Evolutionary conservation across 1,140 invertebrate species (phyloP), one percentile per base, ranked within the genome.

Genomic region (Cydia fagiglandana): DNA sequence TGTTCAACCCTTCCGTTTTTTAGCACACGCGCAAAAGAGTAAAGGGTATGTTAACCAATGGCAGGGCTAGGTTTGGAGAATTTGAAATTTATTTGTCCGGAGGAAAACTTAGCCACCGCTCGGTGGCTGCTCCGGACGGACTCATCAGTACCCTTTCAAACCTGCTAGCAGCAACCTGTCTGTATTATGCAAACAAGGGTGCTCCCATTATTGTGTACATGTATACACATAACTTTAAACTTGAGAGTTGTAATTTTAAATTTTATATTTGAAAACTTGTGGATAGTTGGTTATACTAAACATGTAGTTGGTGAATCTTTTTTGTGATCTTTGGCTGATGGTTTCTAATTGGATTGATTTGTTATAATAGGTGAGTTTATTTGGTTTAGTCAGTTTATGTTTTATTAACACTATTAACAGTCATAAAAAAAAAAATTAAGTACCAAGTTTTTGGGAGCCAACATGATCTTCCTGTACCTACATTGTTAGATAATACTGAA

Each of bases 11-110:
- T 91, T 90, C 85, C 78, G 38, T 88, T 91, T 90, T 92, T 92
- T 91, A 91, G 89, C 90, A 92, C 90, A 91, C 81, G 90, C 90
- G 89, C 89, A 91, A 89, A 87, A 80, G 86, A 86, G 84, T 89
- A 85, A 80, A 88, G 84, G 81, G 77, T 83, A 79, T 82, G 82
- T 81, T 85, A 81, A 81, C 90, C 90, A 92, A 92, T 92, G 70
- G 82, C 78, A 91, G 78, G 74, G 77, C 82, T 85, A 85, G 77
- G 79, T 88, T 86, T 84, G 73, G 68, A 73, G 81, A 85, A 80
- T 88, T 90, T 87, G 82, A 82, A 89, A 87, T 86, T 81, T 88
- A 87, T 90, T 87, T 76, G 84, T 83, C 77, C 78, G 78, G 77
- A 80, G 83, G 73, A 78, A 53, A 74, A 73, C 75, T 75, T 47